Evolutionary conservation across 2,888 invertebrate genomes (phyloP).

Genomic region (Perithous albicinctus): DNA sequence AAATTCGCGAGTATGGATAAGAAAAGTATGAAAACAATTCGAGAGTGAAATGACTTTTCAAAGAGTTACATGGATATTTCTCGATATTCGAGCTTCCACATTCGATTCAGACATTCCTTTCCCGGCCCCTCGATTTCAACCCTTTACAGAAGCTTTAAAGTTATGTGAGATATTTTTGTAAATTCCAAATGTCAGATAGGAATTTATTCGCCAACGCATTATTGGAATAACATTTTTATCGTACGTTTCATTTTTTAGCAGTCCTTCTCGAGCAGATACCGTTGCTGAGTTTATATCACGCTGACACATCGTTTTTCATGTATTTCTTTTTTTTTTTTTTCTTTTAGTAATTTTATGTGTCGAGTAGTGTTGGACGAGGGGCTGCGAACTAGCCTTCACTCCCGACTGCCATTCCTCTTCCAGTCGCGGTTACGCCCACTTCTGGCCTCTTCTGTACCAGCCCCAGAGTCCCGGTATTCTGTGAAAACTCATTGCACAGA

Average conservation of each 20-base stretch:
- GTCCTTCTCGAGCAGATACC: not conserved
- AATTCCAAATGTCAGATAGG: slow-evolving; percentile 3
- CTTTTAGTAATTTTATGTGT: not conserved
- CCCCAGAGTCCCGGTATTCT: slow-evolving; percentile 1
- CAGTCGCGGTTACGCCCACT: not conserved
- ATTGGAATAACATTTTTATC: slow-evolving; percentile 20
- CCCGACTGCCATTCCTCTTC: slow-evolving; percentile 33
- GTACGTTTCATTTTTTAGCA: not conserved
- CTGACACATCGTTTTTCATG: not conserved
- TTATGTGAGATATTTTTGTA: not conserved
- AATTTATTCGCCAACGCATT: slow-evolving; percentile 10
- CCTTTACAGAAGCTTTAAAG: not conserved
- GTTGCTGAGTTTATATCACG: not conserved
- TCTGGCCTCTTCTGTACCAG: slow-evolving; percentile 23
- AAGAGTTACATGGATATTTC: slow-evolving; percentile 7
- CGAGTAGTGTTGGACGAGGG: not conserved
- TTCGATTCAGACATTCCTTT: slow-evolving; percentile 12
- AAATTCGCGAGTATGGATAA: not conserved
- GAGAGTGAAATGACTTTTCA: not conserved
- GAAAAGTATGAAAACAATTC: not conserved
- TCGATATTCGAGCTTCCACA: not conserved
- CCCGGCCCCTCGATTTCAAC: not conserved
- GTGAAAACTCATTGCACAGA: not conserved
- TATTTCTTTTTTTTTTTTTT: not conserved
- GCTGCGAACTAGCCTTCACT: slow-evolving; percentile 15